Percentiles rank a stretch among this genome's conserved stretches.
Evolutionary conservation across 2,888 invertebrate species (phyloP).

Genomic region (Clistopyga incitator): DNA sequence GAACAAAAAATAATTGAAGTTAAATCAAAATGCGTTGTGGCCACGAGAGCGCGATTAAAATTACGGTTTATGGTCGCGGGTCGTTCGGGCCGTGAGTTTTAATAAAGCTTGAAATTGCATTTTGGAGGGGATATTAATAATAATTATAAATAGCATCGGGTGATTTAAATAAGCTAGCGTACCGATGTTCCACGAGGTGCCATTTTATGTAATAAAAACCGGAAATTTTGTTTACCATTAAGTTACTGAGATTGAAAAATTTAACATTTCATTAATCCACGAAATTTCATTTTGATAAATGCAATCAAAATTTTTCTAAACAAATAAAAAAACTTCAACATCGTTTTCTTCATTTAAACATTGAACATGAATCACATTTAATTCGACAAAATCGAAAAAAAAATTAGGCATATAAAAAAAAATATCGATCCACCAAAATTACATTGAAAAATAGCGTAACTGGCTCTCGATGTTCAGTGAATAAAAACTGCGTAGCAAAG

Average conservation of each 20-base stretch:
- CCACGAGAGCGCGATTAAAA: conserved; percentile 7
- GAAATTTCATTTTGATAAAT: too few relatives aligned
- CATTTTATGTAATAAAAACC: too few relatives aligned
- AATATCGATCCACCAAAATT: background rate
- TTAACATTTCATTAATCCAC: too few relatives aligned
- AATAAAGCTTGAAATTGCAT: background rate
- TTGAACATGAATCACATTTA: too few relatives aligned
- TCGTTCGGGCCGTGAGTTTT: background rate
- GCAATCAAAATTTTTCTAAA: background rate
- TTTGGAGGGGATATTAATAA: background rate
- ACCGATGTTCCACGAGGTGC: too few relatives aligned
- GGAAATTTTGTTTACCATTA: background rate
- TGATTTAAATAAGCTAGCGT: background rate
- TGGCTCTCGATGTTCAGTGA: background rate
- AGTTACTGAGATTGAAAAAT: background rate
- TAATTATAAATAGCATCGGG: background rate
- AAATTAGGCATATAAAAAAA: background rate
- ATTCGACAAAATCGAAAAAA: background rate
- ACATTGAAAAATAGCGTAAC: background rate
- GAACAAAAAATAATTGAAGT: background rate
- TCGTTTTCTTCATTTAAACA: too few relatives aligned
- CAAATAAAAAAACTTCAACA: too few relatives aligned
- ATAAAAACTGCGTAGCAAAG: background rate
- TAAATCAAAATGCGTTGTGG: conserved; percentile 8
- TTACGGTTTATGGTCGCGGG: background rate